These are phyloP conservation scores for Unio delphinus DNA, from an alignment of 2,888 invertebrate genomes.

Conservation along the genomic window DNA sequence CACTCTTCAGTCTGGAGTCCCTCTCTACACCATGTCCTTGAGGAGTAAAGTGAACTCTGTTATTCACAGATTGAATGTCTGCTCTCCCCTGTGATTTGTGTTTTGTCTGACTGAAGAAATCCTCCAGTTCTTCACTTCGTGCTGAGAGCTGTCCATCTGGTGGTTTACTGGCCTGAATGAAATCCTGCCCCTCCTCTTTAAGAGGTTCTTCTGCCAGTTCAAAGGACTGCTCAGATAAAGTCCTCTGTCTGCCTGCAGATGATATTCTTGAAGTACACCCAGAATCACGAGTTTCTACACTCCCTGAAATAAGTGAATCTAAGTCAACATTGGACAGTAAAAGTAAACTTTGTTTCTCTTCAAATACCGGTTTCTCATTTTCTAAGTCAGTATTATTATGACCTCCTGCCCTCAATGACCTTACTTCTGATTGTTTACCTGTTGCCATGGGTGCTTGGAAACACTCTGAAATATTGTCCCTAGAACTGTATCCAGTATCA, in stretches of 20 bases:
- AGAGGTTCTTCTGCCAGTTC: conserved; percentile 12
- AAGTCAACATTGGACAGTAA: conserved; percentile 53
- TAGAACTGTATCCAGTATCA: conserved; percentile 36
- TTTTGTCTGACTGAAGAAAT: conserved; percentile 28
- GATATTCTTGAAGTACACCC: conserved; percentile 28
- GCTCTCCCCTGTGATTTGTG: conserved; percentile 1
- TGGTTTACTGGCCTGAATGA: conserved; percentile 4
- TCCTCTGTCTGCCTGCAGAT: conserved; percentile 34
- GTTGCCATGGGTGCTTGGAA: conserved; percentile 27
- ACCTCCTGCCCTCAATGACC: background rate
- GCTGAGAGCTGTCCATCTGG: conserved; percentile 11
- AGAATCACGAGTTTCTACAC: conserved; percentile 26
- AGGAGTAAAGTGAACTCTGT: too few species aligned
- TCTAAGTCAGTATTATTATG: conserved; percentile 8
- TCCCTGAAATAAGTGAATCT: conserved; percentile 48
- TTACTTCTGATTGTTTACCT: conserved; percentile 34
- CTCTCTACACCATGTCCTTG: conserved; percentile 1
- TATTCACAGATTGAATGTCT: too few species aligned
- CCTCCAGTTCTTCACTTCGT: conserved; percentile 38
- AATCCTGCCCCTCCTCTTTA: conserved; percentile 25
- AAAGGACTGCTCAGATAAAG: conserved; percentile 14
- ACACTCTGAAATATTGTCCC: conserved; percentile 35
- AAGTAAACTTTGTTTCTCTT: conserved; percentile 21
- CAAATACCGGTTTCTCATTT: conserved; percentile 13
- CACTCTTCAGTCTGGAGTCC: background rate